phyloP scores from a whole-genome alignment of 2,888 invertebrate genomes.

The Mongoloraphidia duomilia region DNA sequence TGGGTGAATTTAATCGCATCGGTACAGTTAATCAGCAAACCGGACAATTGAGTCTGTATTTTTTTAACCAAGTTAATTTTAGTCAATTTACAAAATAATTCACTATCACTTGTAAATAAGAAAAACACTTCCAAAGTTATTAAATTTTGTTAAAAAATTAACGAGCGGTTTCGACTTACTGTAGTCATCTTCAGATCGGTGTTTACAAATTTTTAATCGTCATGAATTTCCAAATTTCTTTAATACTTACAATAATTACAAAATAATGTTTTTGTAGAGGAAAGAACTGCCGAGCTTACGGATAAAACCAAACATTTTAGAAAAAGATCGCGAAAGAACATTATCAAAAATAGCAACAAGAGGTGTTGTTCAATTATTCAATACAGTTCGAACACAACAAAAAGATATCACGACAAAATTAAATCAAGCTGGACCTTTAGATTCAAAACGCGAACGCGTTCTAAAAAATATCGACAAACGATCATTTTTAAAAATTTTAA shows the following conservation, averaged over 20 bases:
- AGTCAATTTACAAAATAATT: conserved; percentile 10
- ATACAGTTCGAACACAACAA: conserved; percentile 78
- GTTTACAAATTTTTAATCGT: no score
- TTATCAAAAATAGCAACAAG: conserved; percentile 77
- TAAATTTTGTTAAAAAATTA: neutral
- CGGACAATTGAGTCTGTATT: no score
- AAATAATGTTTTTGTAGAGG: conserved; percentile 34
- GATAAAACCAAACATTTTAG: conserved; percentile 58
- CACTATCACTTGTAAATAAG: conserved; percentile 2
- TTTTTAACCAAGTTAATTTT: conserved; percentile 6
- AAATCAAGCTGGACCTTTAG: conserved; percentile 54
- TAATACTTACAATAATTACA: no score
- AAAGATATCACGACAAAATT: conserved; percentile 57
- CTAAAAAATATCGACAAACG: conserved; percentile 62
- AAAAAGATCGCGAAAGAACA: conserved; percentile 61
- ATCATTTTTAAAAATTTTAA: conserved; percentile 62
- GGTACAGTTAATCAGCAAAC: no score
- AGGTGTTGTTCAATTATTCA: conserved; percentile 86
- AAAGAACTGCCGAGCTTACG: conserved; percentile 47
- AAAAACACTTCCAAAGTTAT: conserved; percentile 6
- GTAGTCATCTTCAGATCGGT: no score
- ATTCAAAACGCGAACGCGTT: conserved; percentile 61
- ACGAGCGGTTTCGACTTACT: neutral
- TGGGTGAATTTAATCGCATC: no score
- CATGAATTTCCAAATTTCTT: no score